Conservation (phyloP, 2,113 vertebrate genomes). For the Patagioenas fasciata region DNA sequence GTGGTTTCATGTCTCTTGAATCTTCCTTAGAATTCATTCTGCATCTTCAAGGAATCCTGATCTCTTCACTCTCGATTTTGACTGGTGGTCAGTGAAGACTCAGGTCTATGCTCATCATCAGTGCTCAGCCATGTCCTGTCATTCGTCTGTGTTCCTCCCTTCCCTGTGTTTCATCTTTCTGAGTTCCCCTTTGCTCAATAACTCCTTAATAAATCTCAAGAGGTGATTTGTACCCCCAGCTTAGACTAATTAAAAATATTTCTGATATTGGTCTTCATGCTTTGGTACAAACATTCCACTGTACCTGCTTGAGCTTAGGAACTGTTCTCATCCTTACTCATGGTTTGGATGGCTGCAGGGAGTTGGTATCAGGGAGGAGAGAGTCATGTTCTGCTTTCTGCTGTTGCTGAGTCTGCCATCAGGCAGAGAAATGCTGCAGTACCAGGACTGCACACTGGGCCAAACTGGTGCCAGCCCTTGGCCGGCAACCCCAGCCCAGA, state of each 20-base stretch:
- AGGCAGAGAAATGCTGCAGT: background rate
- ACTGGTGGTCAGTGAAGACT: background rate
- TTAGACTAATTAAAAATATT: background rate
- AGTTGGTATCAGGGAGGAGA: background rate
- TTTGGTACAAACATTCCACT: background rate
- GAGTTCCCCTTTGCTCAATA: background rate
- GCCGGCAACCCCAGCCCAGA: background rate
- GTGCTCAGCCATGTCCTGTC: background rate
- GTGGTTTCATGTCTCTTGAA: background rate
- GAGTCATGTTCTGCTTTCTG: background rate
- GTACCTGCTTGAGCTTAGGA: background rate
- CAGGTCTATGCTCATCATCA: background rate
- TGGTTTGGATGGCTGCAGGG: background rate
- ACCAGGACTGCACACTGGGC: background rate
- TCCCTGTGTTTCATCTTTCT: background rate
- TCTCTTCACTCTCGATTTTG: background rate
- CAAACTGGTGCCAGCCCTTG: background rate
- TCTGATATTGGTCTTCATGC: background rate
- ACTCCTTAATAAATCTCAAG: background rate
- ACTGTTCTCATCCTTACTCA: background rate
- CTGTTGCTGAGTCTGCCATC: background rate
- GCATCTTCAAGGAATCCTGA: background rate
- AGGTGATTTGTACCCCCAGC: background rate
- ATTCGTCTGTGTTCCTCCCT: background rate
- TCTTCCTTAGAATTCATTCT: background rate